Conservation (phyloP, 2,888 invertebrate genomes). For the Oeneis ivallda region DNA sequence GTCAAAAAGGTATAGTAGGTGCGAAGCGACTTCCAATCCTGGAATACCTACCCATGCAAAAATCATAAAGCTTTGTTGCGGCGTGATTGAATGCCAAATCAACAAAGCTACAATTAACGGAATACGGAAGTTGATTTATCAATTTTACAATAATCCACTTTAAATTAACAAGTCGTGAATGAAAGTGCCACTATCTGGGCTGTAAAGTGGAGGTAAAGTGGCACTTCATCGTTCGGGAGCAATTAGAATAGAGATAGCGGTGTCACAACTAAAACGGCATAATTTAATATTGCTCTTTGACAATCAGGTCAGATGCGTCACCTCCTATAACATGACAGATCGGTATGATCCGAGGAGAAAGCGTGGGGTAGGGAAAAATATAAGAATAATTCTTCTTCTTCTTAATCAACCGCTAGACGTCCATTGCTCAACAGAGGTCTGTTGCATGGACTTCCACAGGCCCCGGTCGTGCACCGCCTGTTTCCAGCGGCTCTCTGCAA, state of each 20-base stretch:
- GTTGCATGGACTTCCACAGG: too few relatives aligned
- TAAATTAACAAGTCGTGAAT: constrained; percentile 6
- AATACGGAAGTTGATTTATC: not conserved
- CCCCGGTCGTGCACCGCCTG: too few relatives aligned
- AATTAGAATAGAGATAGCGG: constrained; percentile 18
- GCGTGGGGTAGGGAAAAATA: not conserved
- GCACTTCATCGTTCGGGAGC: constrained; percentile 1
- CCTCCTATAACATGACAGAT: constrained; percentile 1
- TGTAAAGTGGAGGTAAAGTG: not conserved
- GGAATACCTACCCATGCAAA: too few relatives aligned
- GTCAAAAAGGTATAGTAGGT: too few relatives aligned
- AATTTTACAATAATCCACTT: not conserved
- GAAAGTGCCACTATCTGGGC: constrained; percentile 11
- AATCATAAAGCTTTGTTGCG: too few relatives aligned
- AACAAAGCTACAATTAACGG: too few relatives aligned
- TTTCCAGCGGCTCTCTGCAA: too few relatives aligned
- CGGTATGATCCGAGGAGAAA: not conserved
- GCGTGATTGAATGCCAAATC: too few relatives aligned
- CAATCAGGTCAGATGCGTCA: constrained; percentile 6
- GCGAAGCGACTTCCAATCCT: too few relatives aligned
- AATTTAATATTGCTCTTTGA: constrained; percentile 13
- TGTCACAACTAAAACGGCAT: not conserved
- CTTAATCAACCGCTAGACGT: too few relatives aligned
- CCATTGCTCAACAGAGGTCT: too few relatives aligned
- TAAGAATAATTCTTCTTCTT: too few relatives aligned